phyloP scores from a whole-genome alignment of 2,888 invertebrate genomes.

The Polydrusus cervinus region DNA sequence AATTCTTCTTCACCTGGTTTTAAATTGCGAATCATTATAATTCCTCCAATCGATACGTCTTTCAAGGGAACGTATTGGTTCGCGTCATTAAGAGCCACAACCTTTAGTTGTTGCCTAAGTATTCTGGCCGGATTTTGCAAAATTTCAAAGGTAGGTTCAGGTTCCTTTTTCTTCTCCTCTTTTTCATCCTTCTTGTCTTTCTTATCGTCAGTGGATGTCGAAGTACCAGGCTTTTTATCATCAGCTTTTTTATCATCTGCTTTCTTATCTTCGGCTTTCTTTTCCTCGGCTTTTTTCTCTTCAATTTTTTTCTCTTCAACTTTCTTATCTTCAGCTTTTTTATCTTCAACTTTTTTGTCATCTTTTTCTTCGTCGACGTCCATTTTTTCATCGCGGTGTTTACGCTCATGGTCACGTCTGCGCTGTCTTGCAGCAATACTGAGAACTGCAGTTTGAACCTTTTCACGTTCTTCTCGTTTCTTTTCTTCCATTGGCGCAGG shows the following conservation, averaged over 20 bases:
- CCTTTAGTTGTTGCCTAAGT: constrained; percentile 92
- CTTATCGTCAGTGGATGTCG: constrained; percentile 60
- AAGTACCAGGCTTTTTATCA: constrained; percentile 61
- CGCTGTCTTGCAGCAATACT: constrained; percentile 96
- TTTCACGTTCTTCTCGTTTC: constrained; percentile 97
- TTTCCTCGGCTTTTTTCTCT: constrained; percentile 78
- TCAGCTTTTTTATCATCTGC: constrained; percentile 63
- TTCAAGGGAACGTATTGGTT: constrained; percentile 90
- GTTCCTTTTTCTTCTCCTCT: constrained; percentile 83
- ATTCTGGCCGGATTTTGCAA: constrained; percentile 95
- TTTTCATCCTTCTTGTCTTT: constrained; percentile 72
- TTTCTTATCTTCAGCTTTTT: constrained; percentile 69
- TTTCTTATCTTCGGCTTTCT: constrained; percentile 78
- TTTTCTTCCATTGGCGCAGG: constrained; percentile 98
- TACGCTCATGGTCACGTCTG: constrained; percentile 85
- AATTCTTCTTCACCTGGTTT: constrained; percentile 75
- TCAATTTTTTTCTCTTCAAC: constrained; percentile 70
- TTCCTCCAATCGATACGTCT: constrained; percentile 95
- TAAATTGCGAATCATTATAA: constrained; percentile 93
- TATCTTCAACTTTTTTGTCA: constrained; percentile 58
- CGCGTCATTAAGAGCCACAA: constrained; percentile 85
- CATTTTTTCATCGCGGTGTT: constrained; percentile 82
- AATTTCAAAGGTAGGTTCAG: constrained; percentile 93
- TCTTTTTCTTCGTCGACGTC: constrained; percentile 73
- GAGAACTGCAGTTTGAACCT: constrained; percentile 97